Evolutionary conservation across 2,113 vertebrate species (phyloP).

Genomic region (Alligator mississippiensis): DNA sequence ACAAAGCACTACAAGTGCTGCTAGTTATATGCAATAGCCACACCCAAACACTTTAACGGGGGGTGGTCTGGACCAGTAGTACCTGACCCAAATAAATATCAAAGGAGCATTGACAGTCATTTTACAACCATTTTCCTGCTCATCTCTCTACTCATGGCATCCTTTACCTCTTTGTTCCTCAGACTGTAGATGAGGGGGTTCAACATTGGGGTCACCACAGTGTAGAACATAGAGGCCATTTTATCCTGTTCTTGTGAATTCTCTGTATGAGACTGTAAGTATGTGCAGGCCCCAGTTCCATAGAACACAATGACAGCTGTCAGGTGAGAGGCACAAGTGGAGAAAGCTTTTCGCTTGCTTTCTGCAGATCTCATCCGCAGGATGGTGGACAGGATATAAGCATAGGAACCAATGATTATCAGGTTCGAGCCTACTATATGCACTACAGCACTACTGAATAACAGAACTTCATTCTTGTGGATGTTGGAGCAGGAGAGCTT

Average conservation of each 20-base stretch:
- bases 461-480: conserved; percentile 44
- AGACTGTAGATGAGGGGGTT: too few relatives aligned
- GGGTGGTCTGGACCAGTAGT: too few relatives aligned
- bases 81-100: too few relatives aligned
- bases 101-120: too few relatives aligned
- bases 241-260: neutral
- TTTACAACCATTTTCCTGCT: neutral
- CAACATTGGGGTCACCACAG: too few relatives aligned
- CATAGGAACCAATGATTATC: conserved; percentile 40
- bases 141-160: conserved; percentile 36
- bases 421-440: conserved; percentile 48
- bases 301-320: conserved; percentile 31
- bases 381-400: conserved; percentile 37
- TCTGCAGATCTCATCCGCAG: conserved; percentile 26
- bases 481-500: neutral
- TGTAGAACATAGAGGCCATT: too few relatives aligned
- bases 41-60: too few relatives aligned
- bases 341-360: conserved; percentile 25
- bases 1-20: too few relatives aligned
- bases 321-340: too few relatives aligned
- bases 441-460: conserved; percentile 22
- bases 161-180: conserved; percentile 28
- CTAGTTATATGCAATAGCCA: too few relatives aligned
- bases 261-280: conserved; percentile 36
- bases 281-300: conserved; percentile 41